These are phyloP conservation scores for Thomomys bottae DNA, from an alignment of 2,113 vertebrate species.

Conservation along the genomic window DNA sequence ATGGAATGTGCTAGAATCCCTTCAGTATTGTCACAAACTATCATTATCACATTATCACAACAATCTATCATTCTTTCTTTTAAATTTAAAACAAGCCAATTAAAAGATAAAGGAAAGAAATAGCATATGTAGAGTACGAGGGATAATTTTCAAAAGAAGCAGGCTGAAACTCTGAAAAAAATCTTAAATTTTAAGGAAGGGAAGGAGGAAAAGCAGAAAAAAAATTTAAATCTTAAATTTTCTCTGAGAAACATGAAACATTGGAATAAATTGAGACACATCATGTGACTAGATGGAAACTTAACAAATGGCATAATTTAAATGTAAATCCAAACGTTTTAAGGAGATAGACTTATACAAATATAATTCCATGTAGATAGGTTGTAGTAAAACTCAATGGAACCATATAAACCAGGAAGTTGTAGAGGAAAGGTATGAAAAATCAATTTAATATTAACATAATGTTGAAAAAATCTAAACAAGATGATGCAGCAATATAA, in stretches of 20 bases:
- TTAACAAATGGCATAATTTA: too few relatives aligned
- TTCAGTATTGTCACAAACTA: too few relatives aligned
- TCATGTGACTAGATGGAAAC: background rate
- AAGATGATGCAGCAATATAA: background rate
- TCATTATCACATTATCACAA: too few relatives aligned
- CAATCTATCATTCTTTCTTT: too few relatives aligned
- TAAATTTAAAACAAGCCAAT: background rate
- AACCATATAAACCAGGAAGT: background rate
- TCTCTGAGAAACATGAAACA: background rate
- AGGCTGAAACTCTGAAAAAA: slow-evolving; percentile 4
- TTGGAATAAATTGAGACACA: background rate
- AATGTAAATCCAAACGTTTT: too few relatives aligned
- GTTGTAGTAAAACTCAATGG: background rate
- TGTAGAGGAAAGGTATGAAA: too few relatives aligned
- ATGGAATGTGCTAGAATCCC: too few relatives aligned
- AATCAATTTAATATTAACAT: background rate
- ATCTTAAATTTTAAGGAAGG: slow-evolving; percentile 33
- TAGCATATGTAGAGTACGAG: background rate
- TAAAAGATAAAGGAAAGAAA: background rate
- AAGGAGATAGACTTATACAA: background rate
- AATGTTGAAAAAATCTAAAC: background rate
- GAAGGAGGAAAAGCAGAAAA: too few relatives aligned
- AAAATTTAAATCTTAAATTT: slow-evolving; percentile 27
- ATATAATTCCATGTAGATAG: background rate
- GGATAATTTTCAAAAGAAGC: background rate